Base-by-base conservation (phyloP, 1,140 invertebrate species). In the Cyrtorhinus lividipennis region DNA sequence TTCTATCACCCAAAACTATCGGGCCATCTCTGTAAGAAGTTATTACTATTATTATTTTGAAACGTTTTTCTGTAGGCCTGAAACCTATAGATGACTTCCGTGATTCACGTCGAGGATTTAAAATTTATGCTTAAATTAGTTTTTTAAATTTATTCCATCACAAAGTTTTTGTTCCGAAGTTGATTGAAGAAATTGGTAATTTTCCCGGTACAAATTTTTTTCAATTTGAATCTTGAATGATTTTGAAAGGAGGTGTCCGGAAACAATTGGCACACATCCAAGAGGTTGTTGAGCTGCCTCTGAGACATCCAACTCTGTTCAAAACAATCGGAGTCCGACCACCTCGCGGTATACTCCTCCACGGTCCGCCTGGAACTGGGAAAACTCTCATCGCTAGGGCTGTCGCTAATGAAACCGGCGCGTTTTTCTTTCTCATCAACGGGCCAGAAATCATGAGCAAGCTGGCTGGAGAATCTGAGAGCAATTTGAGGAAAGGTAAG, bases 381-480 rank as follows among this genome's bases (percentile, higher is more conserved):
- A 99, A 99, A 77, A 99, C 96, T 13, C 78, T 99, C 5, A 98
- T 99, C 71, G 96, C 96, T 26, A 81, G 96, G 62, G 96, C 96
- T 65, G 96, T 99, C 1, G 97, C 96, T 56, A 99, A 99, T 73
- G 96, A 99, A 77, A 99, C 96, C 24, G 97, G 96, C 66, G 95
- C 96, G 10, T 99, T 99, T 79, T 99, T 99, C 80, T 99, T 99
- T 77, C 79, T 99, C 27, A 98, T 99, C 68, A 99, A 99, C 75
- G 95, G 85, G 57, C 96, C 96, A 10, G 97, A 99, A 81, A 99
- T 99, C 70, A 99, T 99, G 97, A 95, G 91, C 65, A 99, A 99
- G 78, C 76, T 99, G 70, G 96, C 96, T 67, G 96, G 96, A 67
- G 97, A 99, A 76, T 98, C 94, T 0, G 95, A 98, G 72, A 93